Conservation (phyloP, 1,140 invertebrate genomes). For the Nylanderia fulva region DNA sequence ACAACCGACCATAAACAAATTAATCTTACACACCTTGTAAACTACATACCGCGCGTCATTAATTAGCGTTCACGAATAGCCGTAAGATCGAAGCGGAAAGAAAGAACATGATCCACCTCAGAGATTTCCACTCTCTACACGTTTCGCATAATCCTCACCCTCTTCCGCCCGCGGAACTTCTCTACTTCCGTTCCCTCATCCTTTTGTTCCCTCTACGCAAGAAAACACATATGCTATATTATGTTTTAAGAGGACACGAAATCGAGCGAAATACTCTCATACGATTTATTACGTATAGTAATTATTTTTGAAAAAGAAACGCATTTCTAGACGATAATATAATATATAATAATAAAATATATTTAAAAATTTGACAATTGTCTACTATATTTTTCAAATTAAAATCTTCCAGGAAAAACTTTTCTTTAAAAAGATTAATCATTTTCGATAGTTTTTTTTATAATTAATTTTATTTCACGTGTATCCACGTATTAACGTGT, state of each 20-base stretch:
- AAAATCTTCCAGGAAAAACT: too few relatives aligned
- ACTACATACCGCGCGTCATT: constrained; percentile 30
- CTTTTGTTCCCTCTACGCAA: constrained; percentile 15
- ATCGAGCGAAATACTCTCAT: constrained; percentile 29
- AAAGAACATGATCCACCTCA: constrained; percentile 39
- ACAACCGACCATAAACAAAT: constrained; percentile 44
- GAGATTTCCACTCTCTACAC: constrained; percentile 40
- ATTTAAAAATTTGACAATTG: too few relatives aligned
- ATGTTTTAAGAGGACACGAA: constrained; percentile 41
- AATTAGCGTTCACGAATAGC: constrained; percentile 41
- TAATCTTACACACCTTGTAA: constrained; percentile 45
- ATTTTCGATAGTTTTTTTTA: too few relatives aligned
- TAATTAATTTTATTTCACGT: too few relatives aligned
- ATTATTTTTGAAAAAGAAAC: constrained; percentile 72
- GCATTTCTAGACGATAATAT: constrained; percentile 77
- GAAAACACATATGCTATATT: constrained; percentile 3
- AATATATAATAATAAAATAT: too few relatives aligned
- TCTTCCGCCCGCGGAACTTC: constrained; percentile 19
- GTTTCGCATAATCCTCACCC: constrained; percentile 23
- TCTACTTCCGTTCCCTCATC: constrained; percentile 15
- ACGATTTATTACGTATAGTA: too few relatives aligned
- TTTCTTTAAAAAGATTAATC: too few relatives aligned
- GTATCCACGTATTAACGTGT: not conserved
- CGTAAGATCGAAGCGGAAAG: constrained; percentile 35
- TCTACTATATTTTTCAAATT: too few relatives aligned